A percentile compares a stretch with the other conserved stretches of the same genome.
These are phyloP conservation scores for Ceratoteleas bidentatus DNA, from an alignment of 1,140 invertebrate genomes.

Conservation along the genomic window DNA sequence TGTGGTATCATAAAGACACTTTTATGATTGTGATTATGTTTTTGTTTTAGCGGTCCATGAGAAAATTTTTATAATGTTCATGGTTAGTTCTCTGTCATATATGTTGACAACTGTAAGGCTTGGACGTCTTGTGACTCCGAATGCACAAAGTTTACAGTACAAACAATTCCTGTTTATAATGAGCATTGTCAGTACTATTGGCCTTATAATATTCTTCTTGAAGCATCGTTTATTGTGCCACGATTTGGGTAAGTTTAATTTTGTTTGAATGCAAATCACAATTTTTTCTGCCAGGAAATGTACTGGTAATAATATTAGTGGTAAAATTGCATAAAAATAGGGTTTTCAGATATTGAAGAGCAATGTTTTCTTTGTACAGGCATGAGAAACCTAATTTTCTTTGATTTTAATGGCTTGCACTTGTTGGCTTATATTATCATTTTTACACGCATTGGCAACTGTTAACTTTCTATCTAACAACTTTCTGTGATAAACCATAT, in stretches of 20 bases:
- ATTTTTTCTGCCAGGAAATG: too few species aligned
- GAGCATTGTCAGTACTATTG: slow-evolving; percentile 89
- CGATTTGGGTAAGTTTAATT: slow-evolving; percentile 87
- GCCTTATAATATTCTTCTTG: slow-evolving; percentile 92
- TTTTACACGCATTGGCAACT: too few species aligned
- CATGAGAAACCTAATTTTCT: too few species aligned
- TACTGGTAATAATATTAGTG: too few species aligned
- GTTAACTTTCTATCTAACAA: not conserved
- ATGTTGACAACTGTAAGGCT: slow-evolving; percentile 88
- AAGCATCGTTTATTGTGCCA: slow-evolving; percentile 93
- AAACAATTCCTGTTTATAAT: slow-evolving; percentile 89
- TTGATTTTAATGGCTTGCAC: too few species aligned
- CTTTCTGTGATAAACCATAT: not conserved
- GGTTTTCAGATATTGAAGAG: too few species aligned
- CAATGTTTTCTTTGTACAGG: too few species aligned
- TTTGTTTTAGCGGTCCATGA: slow-evolving; percentile 91
- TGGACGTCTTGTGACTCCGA: slow-evolving; percentile 78
- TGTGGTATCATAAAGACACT: too few species aligned
- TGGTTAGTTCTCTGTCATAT: slow-evolving; percentile 92
- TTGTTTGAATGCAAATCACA: too few species aligned
- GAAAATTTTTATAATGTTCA: slow-evolving; percentile 95
- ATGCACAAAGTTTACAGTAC: slow-evolving; percentile 83
- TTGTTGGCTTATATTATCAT: too few species aligned
- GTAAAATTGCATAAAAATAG: too few species aligned
- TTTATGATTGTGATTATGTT: not conserved